Evolutionary conservation across 2,113 vertebrate species (phyloP), one percentile per base, ranked within the genome.

Genomic region (Anarrhichthys ocellatus): DNA sequence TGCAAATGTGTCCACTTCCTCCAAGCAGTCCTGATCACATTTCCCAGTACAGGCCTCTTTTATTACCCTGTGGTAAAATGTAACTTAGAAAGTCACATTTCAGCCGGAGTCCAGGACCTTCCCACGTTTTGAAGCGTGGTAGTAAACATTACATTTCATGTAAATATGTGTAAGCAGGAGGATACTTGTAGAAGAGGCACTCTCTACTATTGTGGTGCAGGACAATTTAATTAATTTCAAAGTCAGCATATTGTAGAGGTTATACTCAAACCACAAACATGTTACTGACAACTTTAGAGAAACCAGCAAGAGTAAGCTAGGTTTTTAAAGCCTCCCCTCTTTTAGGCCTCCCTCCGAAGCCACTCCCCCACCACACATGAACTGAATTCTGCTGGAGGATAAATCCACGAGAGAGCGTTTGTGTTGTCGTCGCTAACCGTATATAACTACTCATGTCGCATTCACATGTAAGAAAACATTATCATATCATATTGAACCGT

Each of bases 1-100:
- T 50, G 38, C 83, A 90, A 91, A 89, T 81, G 76, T 66, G 73
- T 67, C 69, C 0, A 8, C 59, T 87, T 73, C 81, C 88, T 85
- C 61, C 54, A 34, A 79, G 71, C 56, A 5, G 36, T 34, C 64
- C 32, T 24, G 70, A 72, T 81, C 65, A 63, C 72, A 85, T 87
- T 68, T 82, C 81, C 59, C 44, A 82, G 32, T 3, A 44, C 54
- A 66, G 65, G 44, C 69, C 14, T 76, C 71, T 77, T 90, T 73
- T 73, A 80, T 36, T 42, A 42, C 54, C 64, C 73, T 58, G 62
- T 66, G 46, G 56, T 72, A 72, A 80, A 88, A 87, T 83, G 72
- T 78, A 76, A 84, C 69, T 44, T 48, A 46, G 17, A 34, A 73
- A 67, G 48, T 71, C 20, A 5, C 24, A 22, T 72, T 81, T 81